A percentile compares a stretch with the other conserved stretches of the same genome.
Evolutionary conservation across 1,140 invertebrate species (phyloP).

Genomic region (Apis florea): DNA sequence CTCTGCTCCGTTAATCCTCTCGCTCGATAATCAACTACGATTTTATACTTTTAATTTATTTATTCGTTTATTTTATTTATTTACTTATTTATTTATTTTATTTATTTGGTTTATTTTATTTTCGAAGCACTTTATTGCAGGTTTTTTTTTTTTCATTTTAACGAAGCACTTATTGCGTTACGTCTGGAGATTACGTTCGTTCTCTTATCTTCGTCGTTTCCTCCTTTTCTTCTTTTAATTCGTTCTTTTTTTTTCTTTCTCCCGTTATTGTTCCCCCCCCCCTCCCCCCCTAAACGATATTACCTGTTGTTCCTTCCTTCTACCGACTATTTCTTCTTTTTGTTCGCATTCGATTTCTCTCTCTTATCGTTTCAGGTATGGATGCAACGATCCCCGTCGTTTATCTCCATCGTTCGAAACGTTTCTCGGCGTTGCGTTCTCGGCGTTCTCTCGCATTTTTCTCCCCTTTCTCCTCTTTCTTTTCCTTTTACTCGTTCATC

Average conservation of each 20-base stretch:
- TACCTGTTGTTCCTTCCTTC: not conserved
- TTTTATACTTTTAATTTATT: conserved; percentile 37
- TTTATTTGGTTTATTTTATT: conserved; percentile 30
- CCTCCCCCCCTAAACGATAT: not conserved
- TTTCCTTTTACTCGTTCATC: not conserved
- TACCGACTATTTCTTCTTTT: too few relatives aligned
- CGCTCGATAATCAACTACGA: conserved; percentile 58
- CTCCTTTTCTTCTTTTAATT: conserved; percentile 1
- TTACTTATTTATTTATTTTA: conserved; percentile 34
- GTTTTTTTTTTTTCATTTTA: conserved; percentile 60
- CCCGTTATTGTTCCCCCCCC: not conserved
- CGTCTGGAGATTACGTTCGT: conserved; percentile 33
- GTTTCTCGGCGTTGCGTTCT: conserved; percentile 28
- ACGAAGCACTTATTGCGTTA: conserved; percentile 71
- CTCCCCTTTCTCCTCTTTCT: not conserved
- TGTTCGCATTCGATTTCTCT: not conserved
- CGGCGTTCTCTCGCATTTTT: conserved; percentile 36
- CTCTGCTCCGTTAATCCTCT: conserved; percentile 29
- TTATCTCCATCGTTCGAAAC: conserved; percentile 21
- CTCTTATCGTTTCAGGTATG: conserved; percentile 1
- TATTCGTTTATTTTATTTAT: conserved; percentile 25
- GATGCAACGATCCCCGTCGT: conserved; percentile 11
- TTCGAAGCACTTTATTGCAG: conserved; percentile 70
- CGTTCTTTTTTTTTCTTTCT: conserved; percentile 1
- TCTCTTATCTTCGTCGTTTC: not conserved